Evolutionary conservation across 2,888 invertebrate genomes (phyloP), one percentile per base, ranked within the genome.

Genomic region (Lasioglossum pauxillum): DNA sequence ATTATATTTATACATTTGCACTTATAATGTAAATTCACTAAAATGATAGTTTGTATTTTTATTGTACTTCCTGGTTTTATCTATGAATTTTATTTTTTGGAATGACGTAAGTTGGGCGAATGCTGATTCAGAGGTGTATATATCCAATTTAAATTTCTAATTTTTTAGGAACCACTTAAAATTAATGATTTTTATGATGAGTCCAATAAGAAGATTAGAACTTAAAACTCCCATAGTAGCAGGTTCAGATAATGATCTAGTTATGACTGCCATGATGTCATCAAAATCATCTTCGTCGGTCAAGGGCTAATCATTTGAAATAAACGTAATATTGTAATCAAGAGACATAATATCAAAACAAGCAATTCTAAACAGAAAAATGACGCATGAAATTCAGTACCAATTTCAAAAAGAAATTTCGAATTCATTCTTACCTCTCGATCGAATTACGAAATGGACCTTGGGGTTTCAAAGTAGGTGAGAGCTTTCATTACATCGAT

Each of bases 401-500:
- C 41, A 57, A 71, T 53, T 60, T 57, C 41, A 5, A 19, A 57
- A 69, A 53, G 74, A 41, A 71, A 74, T 78, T 84, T 27, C 16
- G 72, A n/a, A 35, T 41, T 67, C 75, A 79, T 85, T 85, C 75
- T 76, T 80, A 73, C 35, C 46, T 38, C 14, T 27, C 23, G 49
- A 46, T 75, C 64, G 64, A 35, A 67, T 85, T 80, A 60, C 76
- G 57, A 67, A 77, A 77, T 64, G 49, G 77, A 71, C 69, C 77
- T 46, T 72, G n/a, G 35, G 44, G 53, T 85, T 78, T 57, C 38
- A 80, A 85, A 86, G 77, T 85, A 85, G 86, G 85, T 78, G 85
- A 81, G 69, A 57, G 80, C 69, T 85, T 80, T 85, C 41, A 80
- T 76, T 74, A 73, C 69, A 76, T 57, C 69, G 69, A 81, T 71